A percentile compares a stretch with the other conserved stretches of the same genome.
Evolutionary conservation across 2,888 invertebrate genomes (phyloP).

Genomic region (Clistopyga incitator): DNA sequence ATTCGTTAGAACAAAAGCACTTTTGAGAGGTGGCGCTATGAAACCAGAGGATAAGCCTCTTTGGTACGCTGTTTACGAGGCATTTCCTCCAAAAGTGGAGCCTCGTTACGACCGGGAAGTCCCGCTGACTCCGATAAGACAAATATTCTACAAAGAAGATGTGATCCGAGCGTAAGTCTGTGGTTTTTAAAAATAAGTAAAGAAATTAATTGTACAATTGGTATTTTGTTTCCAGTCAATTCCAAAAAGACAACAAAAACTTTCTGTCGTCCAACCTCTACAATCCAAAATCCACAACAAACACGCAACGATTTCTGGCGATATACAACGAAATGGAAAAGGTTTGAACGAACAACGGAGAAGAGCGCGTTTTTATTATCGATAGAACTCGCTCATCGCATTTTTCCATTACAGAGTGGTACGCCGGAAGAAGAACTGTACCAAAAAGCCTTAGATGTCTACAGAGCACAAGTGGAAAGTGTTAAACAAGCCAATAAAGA

Average conservation of each 20-base stretch:
- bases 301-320: conserved; percentile 87
- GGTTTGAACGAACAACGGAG: conserved; percentile 64
- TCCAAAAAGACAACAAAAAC: conserved; percentile 87
- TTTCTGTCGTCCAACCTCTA: conserved; percentile 86
- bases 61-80: conserved; percentile 96
- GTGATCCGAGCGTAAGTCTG: conserved; percentile 91
- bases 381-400: background rate
- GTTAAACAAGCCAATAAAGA: background rate
- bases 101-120: conserved; percentile 91
- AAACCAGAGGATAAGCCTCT: conserved; percentile 93
- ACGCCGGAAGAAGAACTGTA: conserved; percentile 69
- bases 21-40: conserved; percentile 92
- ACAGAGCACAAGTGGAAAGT: conserved; percentile 7
- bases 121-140: conserved; percentile 87
- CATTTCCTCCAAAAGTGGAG: conserved; percentile 94
- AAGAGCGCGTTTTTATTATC: conserved; percentile 2
- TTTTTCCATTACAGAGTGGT: conserved; percentile 67
- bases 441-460: conserved; percentile 68
- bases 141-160: conserved; percentile 95
- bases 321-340: conserved; percentile 87
- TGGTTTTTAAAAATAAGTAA: background rate
- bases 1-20: conserved; percentile 89
- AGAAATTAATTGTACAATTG: conserved; percentile 17
- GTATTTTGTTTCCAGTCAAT: conserved; percentile 86
- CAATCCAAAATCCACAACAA: conserved; percentile 85